A percentile compares a stretch with the other conserved stretches of the same genome.
Conservation (phyloP, 2,888 invertebrate species). For the Troides helena region DNA sequence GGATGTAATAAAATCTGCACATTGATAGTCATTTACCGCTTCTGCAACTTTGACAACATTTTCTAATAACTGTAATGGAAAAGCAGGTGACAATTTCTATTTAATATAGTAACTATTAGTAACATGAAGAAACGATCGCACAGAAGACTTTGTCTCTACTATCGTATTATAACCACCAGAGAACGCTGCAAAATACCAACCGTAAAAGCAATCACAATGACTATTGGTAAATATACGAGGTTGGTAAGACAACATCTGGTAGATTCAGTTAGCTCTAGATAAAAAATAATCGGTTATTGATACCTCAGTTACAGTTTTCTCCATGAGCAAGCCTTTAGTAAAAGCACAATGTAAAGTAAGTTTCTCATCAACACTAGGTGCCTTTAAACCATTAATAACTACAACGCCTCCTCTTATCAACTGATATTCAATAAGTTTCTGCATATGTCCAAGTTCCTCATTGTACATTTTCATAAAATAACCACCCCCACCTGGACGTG, state of each 20-base stretch:
- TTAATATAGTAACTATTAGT: not conserved
- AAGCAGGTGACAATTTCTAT: not conserved
- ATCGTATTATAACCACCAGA: not conserved
- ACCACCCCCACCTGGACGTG: conserved; percentile 45
- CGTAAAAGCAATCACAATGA: not conserved
- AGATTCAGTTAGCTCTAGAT: not conserved
- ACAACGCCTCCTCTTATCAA: conserved; percentile 45
- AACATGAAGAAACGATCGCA: not conserved
- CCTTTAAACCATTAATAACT: conserved; percentile 36
- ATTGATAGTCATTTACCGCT: conserved; percentile 47
- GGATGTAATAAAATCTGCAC: conserved; percentile 48
- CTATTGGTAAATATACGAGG: too few species aligned
- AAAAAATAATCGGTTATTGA: not conserved
- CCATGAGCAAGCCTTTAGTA: conserved; percentile 44
- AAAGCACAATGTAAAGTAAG: conserved; percentile 46
- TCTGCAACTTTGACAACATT: conserved; percentile 43
- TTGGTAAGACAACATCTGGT: too few species aligned
- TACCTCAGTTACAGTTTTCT: conserved; percentile 49
- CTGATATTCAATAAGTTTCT: conserved; percentile 49
- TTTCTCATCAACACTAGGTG: conserved; percentile 31
- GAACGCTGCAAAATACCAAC: not conserved
- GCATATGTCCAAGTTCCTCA: conserved; percentile 50
- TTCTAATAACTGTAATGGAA: conserved; percentile 42
- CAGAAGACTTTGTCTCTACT: not conserved
- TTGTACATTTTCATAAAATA: conserved; percentile 54